A percentile compares a stretch with the other conserved stretches of the same genome.
These are phyloP conservation scores for Coecobrya sp. DNA, from an alignment of 2,888 invertebrate species.

Conservation along the genomic window DNA sequence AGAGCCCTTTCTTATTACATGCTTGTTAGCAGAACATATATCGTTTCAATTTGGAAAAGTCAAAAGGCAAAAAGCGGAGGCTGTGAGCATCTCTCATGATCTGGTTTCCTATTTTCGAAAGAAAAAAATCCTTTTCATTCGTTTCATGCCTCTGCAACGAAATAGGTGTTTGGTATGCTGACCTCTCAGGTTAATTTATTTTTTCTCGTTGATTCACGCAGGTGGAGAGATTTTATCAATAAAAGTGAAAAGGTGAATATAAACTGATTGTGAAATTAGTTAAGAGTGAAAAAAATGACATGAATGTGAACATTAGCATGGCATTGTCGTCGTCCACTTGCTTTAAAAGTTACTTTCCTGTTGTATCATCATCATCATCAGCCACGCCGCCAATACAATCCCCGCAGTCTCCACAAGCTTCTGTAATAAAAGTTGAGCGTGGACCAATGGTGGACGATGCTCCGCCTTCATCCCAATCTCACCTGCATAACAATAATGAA, in stretches of 20 bases:
- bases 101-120: not conserved
- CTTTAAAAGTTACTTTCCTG: constrained; percentile 15
- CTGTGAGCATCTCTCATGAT: not conserved
- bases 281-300: not conserved
- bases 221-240: no score
- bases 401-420: not conserved
- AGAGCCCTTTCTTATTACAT: not conserved
- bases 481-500: constrained; percentile 38
- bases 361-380: not conserved
- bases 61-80: no score
- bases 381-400: not conserved
- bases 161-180: no score
- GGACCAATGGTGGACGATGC: constrained; percentile 70
- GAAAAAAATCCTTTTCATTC: not conserved
- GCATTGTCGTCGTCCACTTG: not conserved
- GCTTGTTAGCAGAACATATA: not conserved
- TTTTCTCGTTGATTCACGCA: no score
- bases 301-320: constrained; percentile 7
- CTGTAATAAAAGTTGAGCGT: constrained; percentile 9
- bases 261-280: not conserved
- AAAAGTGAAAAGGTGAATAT: no score
- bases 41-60: not conserved
- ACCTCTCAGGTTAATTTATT: no score
- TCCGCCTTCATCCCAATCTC: constrained; percentile 71
- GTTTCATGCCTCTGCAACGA: not conserved